phyloP scores from a whole-genome alignment of 2,113 vertebrate genomes.

The Pandion haliaetus region DNA sequence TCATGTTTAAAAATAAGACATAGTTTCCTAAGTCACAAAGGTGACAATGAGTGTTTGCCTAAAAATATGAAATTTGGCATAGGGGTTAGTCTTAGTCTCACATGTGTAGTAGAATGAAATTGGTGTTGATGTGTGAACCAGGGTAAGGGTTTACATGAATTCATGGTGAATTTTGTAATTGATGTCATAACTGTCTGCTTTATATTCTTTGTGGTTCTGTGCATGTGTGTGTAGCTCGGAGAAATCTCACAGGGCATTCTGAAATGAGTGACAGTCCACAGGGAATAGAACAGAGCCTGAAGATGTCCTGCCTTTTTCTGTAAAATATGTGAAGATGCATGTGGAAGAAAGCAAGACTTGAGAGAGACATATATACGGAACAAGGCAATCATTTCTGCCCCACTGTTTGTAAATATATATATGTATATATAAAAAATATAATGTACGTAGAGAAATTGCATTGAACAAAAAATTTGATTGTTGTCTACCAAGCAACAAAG shows the following conservation, averaged over 20 bases:
- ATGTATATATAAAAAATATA: not conserved
- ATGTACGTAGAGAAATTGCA: not conserved
- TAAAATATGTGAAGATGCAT: not conserved
- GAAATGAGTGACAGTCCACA: not conserved
- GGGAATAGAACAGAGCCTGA: not conserved
- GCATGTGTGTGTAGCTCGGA: not conserved
- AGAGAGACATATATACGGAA: not conserved
- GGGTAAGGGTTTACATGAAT: not conserved
- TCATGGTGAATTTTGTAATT: conserved; percentile 21
- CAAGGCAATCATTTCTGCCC: not conserved
- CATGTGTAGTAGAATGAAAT: not conserved
- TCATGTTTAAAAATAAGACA: not conserved
- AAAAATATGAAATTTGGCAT: not conserved
- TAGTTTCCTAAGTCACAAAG: not conserved
- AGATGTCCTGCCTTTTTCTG: not conserved
- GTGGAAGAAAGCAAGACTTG: not conserved
- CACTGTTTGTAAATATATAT: not conserved
- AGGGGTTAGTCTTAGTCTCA: not conserved
- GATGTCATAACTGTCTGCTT: conserved; percentile 15
- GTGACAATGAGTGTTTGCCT: not conserved
- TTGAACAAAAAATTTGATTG: not conserved
- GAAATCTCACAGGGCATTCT: not conserved
- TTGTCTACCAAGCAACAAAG: not conserved
- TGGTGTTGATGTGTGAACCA: conserved; percentile 41
- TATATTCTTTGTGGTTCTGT: conserved; percentile 2